Evolutionary conservation across 2,888 invertebrate genomes (phyloP).

Genomic region (Drosophila mayaguana): DNA sequence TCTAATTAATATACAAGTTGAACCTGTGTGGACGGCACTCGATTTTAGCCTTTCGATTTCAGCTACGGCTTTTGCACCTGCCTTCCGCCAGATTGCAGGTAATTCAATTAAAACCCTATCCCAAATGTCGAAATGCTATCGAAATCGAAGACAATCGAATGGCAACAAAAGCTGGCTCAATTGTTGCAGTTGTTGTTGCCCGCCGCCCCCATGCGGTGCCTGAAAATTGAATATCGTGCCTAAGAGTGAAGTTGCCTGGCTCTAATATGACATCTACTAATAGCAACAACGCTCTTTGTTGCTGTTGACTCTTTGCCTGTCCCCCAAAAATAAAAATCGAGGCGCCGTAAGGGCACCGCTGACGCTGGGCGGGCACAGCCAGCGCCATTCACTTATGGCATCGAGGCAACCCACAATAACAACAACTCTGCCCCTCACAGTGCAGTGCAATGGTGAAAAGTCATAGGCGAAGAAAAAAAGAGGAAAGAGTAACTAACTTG

Average conservation of each 20-base stretch:
- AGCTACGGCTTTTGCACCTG: constrained; percentile 42
- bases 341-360: constrained; percentile 52
- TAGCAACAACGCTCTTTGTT: constrained; percentile 51
- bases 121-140: constrained; percentile 69
- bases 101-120: constrained; percentile 65
- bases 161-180: constrained; percentile 41
- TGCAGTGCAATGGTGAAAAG: constrained; percentile 78
- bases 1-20: constrained; percentile 52
- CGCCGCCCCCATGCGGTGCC: constrained; percentile 59
- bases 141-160: constrained; percentile 40
- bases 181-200: constrained; percentile 25
- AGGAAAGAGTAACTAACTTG: background rate
- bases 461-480: constrained; percentile 61
- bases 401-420: constrained; percentile 39
- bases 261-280: constrained; percentile 75
- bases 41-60: constrained; percentile 36
- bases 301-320: constrained; percentile 27
- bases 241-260: constrained; percentile 64
- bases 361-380: constrained; percentile 51
- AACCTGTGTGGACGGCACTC: background rate
- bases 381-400: constrained; percentile 70
- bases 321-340: constrained; percentile 3
- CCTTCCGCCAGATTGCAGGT: constrained; percentile 22
- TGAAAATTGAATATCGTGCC: constrained; percentile 75
- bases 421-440: constrained; percentile 19